Evolutionary conservation across 2,888 invertebrate genomes (phyloP), one percentile per base, ranked within the genome.

Genomic region (Lissonota sp.): DNA sequence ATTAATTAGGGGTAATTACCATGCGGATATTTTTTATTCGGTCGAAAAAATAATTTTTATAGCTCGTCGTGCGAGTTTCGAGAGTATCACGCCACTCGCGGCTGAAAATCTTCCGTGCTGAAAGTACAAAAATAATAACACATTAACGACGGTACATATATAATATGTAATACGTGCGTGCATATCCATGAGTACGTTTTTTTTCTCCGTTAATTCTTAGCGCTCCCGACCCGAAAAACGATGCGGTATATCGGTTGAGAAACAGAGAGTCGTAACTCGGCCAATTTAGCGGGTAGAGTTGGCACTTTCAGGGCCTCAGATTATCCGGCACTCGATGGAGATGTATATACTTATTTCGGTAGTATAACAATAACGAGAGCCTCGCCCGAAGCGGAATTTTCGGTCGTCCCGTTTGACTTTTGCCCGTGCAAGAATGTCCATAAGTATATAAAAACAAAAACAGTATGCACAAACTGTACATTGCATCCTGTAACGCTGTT

Each of bases 381-480:
- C 63, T 57, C 72, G 63, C 80, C 76, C 80, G 77, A 37, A 73
- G 76, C 76, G 76, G 67, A 80, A 77, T 69, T 58, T 76, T 80
- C 51, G 49, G 26, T 55, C 75, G 72, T 10, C 60, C 57, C 76
- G 72, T 67, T 80, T 49, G 51, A 58, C 57, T 69, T 57, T 16
- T 49, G 66, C 46, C 75, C 69, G 69, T 37, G 73, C 58, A 58
- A 63, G 75, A 8, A 42, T 69, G 39, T 44, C 10, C 60, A 16
- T 6, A 40, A 16, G 42, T 51, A 49, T 8, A 26, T 3, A 26
- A 26, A 26, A 26, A 26, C 44, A 44, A 44, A n/a, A 42, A 26
- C 39, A 57, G 3, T 46, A 49, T 57, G 37, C 63, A 42, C 12
- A 55, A 26, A 44, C n/a, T 26, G 14, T 53, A 72, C 14, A 26